phyloP scores from a whole-genome alignment of 2,113 vertebrate species.

The Donacobius atricapilla region DNA sequence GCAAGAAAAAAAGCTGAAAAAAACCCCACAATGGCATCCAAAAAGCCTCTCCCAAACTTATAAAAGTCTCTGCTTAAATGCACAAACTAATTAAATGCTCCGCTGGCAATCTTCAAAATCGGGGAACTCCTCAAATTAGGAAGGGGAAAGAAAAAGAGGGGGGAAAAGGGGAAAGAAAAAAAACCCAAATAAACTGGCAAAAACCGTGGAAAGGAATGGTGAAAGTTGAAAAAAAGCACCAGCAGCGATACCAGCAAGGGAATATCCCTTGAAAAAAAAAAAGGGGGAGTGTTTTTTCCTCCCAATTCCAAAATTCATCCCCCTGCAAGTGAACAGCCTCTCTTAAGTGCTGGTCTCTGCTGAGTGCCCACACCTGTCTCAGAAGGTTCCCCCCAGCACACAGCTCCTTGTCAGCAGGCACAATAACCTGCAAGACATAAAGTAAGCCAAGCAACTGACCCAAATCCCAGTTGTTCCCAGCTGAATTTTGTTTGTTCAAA shows the following conservation, averaged over 20 bases:
- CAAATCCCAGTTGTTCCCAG: not conserved
- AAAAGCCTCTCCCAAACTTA: not conserved
- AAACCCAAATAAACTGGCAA: not conserved
- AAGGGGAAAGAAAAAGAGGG: not conserved
- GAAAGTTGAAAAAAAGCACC: not conserved
- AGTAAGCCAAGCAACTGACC: not conserved
- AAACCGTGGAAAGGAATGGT: not conserved
- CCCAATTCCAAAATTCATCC: not conserved
- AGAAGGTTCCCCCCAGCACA: not conserved
- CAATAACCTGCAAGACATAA: rapidly evolving
- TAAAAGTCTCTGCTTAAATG: not conserved
- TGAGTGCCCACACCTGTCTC: not conserved
- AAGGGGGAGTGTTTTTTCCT: not conserved
- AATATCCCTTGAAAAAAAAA: not conserved
- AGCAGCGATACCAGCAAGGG: too few relatives aligned
- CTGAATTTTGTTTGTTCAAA: not conserved
- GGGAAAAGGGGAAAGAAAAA: not conserved
- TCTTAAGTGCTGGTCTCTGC: not conserved
- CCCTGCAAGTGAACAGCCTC: not conserved
- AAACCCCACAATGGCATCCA: rapidly evolving
- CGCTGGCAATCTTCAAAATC: rapidly evolving
- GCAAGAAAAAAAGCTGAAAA: not conserved
- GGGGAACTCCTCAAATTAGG: not conserved
- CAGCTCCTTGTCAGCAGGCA: too few relatives aligned
- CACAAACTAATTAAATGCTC: not conserved